phyloP scores from a whole-genome alignment of 2,888 invertebrate species.

The Brachyptera putata region DNA sequence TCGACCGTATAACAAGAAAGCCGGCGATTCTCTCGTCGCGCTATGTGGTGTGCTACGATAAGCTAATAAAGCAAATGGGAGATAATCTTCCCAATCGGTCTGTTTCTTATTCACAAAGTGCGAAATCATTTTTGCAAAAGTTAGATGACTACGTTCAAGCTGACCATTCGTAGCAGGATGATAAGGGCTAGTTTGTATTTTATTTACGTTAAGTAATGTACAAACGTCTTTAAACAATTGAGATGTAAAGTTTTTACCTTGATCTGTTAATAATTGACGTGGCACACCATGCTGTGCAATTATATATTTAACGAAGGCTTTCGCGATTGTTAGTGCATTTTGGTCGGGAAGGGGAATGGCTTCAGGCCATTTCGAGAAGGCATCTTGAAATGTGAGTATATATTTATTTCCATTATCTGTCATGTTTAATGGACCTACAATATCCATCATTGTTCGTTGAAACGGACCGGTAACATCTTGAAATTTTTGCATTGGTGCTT shows the following conservation, averaged over 20 bases:
- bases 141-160: constrained; percentile 7
- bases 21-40: not conserved
- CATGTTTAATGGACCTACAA: constrained; percentile 13
- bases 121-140: not conserved
- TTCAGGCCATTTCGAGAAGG: not conserved
- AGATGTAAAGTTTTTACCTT: not conserved
- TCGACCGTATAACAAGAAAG: not conserved
- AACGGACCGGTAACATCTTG: not conserved
- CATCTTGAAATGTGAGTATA: no score
- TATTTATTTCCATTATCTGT: constrained; percentile 1
- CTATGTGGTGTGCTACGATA: not conserved
- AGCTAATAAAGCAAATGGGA: not conserved
- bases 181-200: not conserved
- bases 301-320: not conserved
- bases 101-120: not conserved
- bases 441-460: not conserved
- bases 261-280: not conserved
- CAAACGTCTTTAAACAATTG: not conserved
- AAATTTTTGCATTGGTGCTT: constrained; percentile 10
- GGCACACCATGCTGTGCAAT: not conserved
- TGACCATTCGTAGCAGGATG: constrained; percentile 5
- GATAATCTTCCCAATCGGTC: not conserved
- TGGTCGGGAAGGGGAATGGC: not conserved
- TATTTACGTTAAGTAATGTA: constrained; percentile 5
- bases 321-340: not conserved